A percentile compares a stretch with the other conserved stretches of the same genome.
Conservation (phyloP, 1,140 invertebrate species). For the fruit fly (Drosophila melanogaster) region DNA sequence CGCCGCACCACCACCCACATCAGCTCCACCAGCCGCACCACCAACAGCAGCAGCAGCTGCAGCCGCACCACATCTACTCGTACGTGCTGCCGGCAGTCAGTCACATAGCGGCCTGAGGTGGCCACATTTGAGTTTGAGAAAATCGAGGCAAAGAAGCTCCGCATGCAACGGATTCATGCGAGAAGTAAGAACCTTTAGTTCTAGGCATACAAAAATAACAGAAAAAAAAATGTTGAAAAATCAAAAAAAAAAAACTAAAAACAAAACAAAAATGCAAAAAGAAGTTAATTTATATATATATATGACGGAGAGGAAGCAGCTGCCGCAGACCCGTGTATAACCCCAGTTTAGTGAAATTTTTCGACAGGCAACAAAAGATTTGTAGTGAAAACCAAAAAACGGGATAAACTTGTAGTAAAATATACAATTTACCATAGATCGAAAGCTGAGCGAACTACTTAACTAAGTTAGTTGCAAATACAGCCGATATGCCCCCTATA, state of each 20-base stretch:
- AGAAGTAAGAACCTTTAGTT: constrained; percentile 70
- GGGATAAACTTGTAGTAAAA: constrained; percentile 76
- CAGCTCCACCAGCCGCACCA: constrained; percentile 54
- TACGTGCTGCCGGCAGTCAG: constrained; percentile 77
- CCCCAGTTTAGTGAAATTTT: constrained; percentile 83
- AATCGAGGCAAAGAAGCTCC: constrained; percentile 59
- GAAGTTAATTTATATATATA: constrained; percentile 59
- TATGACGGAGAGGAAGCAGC: constrained; percentile 7
- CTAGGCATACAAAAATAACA: constrained; percentile 43
- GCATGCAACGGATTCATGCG: constrained; percentile 76
- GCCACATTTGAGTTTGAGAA: constrained; percentile 66
- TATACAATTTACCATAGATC: constrained; percentile 75
- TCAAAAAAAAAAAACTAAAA: constrained; percentile 30
- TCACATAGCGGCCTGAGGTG: constrained; percentile 72
- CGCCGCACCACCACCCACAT: constrained; percentile 14
- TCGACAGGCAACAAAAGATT: constrained; percentile 60
- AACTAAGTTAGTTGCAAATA: constrained; percentile 48
- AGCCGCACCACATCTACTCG: constrained; percentile 73
- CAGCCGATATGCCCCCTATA: constrained; percentile 52
- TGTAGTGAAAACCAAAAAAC: constrained; percentile 57
- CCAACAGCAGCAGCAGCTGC: constrained; percentile 48
- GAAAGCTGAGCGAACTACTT: constrained; percentile 64
- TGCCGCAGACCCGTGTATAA: constrained; percentile 63
- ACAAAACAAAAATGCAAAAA: constrained; percentile 48
- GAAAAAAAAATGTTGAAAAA: constrained; percentile 28